A percentile compares a stretch with the other conserved stretches of the same genome.
Conservation (phyloP, 2,797 vertebrate genomes). For the Allobates femoralis region DNA sequence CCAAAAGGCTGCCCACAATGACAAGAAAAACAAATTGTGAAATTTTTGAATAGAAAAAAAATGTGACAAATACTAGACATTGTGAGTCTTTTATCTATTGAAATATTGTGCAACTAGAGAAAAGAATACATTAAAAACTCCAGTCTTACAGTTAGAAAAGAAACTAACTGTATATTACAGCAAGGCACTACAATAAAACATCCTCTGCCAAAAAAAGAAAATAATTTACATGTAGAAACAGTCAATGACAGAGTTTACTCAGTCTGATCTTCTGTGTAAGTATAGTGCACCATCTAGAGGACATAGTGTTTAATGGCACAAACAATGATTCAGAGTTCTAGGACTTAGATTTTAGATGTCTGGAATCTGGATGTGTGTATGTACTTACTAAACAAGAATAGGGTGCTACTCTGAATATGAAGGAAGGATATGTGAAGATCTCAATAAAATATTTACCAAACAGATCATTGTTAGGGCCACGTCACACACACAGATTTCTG, state of each 20-base stretch:
- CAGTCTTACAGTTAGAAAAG: background rate
- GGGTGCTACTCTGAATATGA: background rate
- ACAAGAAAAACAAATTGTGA: background rate
- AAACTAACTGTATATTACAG: background rate
- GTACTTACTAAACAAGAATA: background rate
- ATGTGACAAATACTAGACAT: background rate
- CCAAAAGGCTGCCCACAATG: background rate
- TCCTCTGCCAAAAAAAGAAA: background rate
- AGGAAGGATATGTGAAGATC: background rate
- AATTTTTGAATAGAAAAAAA: background rate
- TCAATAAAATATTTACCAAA: background rate
- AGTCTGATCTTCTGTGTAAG: background rate
- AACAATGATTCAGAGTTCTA: background rate
- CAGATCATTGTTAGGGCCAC: background rate
- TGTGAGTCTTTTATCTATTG: background rate
- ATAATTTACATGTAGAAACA: background rate
- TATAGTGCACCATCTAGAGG: conserved; percentile 4
- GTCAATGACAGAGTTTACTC: background rate
- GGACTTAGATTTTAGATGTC: background rate
- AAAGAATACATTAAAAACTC: background rate
- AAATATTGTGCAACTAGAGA: background rate
- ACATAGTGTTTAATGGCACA: background rate
- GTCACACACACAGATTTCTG: no score
- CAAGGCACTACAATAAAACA: background rate
- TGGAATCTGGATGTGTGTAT: background rate